Percentiles rank a stretch among this genome's conserved stretches.
Evolutionary conservation across 2,113 vertebrate species (phyloP).

Genomic region (Chionis minor): DNA sequence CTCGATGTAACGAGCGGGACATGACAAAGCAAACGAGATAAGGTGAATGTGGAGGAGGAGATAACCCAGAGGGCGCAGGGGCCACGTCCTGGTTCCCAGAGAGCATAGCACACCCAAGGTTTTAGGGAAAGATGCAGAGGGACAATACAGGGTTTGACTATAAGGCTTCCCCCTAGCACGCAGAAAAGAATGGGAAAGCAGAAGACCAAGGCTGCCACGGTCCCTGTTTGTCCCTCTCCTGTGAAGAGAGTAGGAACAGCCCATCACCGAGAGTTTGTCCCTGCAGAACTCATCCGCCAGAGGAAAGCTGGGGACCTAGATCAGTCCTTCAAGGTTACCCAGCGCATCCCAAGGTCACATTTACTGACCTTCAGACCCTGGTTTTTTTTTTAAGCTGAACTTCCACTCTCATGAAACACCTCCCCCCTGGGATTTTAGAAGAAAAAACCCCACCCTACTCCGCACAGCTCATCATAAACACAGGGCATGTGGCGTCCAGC

Average conservation of each 20-base stretch:
- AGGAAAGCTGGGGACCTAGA: background rate
- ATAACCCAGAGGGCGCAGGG: background rate
- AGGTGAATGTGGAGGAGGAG: background rate
- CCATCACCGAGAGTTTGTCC: background rate
- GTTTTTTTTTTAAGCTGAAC: background rate
- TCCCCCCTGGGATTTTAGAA: background rate
- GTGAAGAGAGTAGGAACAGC: background rate
- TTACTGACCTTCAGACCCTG: background rate
- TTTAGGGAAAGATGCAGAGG: background rate
- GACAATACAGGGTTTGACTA: background rate
- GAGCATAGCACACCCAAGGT: background rate
- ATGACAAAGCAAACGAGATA: too few species aligned
- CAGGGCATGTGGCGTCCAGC: background rate
- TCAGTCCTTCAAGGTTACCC: background rate
- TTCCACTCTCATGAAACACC: background rate
- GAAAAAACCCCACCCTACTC: rapidly evolving
- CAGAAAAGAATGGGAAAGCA: background rate
- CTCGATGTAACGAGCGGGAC: background rate
- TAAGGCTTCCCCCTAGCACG: too few species aligned
- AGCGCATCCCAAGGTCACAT: background rate
- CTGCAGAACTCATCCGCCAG: background rate
- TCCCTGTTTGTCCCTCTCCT: background rate
- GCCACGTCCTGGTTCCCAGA: background rate
- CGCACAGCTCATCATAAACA: background rate
- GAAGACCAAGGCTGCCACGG: background rate